Base-by-base conservation (phyloP, 2,113 vertebrate genomes). In the Apteryx owenii region DNA sequence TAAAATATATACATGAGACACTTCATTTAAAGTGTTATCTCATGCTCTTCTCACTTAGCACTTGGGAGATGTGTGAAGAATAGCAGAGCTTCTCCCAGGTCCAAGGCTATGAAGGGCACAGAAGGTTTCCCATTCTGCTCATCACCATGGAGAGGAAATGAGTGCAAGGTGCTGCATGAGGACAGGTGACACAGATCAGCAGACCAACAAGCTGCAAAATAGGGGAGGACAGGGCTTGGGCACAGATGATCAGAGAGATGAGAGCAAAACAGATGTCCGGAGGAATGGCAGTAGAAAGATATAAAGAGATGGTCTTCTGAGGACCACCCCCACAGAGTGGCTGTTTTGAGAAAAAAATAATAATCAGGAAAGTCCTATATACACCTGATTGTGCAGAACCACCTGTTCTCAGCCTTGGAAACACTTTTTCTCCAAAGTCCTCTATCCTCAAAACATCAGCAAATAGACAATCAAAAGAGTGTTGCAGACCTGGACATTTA, bases 11-110 rank as follows among this genome's bases (percentile, higher is more conserved):
- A 61, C 12, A 29, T 5, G 12, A 75, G 61, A 93, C 3, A 3
- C 61, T 85, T 91, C 36, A 22, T 53, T 61, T 40, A 56, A 78
- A 76, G 80, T 89, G 66, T 79, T 76, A 85, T 76, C 40, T 79
- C 80, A 53, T 75, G 66, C 65, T 69, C 84, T 88, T 93, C 58
- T 85, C 84, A 77, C 89, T 40, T 68, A 81, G 54, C 76, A 58
- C 65, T 54, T 48, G 70, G 50, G 65, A 61, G 60, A 50, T 42
- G 75, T 23, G 50, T 65, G 80, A 93, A 40, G 65, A 93, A 79
- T 65, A 85, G 84, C 66, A 66, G 81, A 82, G 53, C 70, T 56
- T 48, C 62, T 70, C 53, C 11, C 26, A 70, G n/a, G 42, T 50
- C 53, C 46, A 13, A 6, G 11, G 51, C 60, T 48, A 19, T 21